Base-by-base conservation (phyloP, 2,888 invertebrate genomes). In the Eueremaeus valkanovi region DNA sequence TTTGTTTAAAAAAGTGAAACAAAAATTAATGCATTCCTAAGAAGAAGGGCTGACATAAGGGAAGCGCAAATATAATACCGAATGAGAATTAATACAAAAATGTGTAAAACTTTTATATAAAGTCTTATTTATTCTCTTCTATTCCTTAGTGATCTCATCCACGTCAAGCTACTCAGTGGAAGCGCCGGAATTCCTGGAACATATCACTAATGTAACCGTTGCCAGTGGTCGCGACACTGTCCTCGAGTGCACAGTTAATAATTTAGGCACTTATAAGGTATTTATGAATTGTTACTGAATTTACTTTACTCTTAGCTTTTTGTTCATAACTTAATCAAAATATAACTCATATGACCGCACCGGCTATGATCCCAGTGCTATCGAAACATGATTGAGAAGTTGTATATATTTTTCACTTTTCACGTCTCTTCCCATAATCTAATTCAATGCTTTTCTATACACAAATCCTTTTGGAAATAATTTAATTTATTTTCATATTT, bases 201-300 rank as follows among this genome's bases (percentile, higher is more conserved):
- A 90, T 81, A 93, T 94, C 82, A 91, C 92, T 83, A 94, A 94
- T 85, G 90, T 92, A 81, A 94, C 93, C 74, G 92, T 93, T 79
- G 91, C 93, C 77, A 92, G 93, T 77, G 94, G 94, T 79, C 88
- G 93, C 80, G 92, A 90, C 84, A 92, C 93, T 81, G 92, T 91
- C 82, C 88, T 94, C 81, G 91, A 92, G 75, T 94, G 94, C 85
- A 91, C 92, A 49, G 94, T 94, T 81, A 93, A 92, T 85, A 92
- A 94, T 85, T 88, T 94, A 77, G 93, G 93, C 81, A 89, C 90
- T 61, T 93, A 92, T 84, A 94, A 93, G 90, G 94, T 93, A 86
- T 42, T 36, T 36, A 5, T 36, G 11, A 36, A 5, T 36, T 36
- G 5, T 36, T 36, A 36, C 11, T 36, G n/a, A n/a, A 36, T 36